phyloP scores from a whole-genome alignment of 2,113 vertebrate species.

The Oxygymnocypris stewartii region DNA sequence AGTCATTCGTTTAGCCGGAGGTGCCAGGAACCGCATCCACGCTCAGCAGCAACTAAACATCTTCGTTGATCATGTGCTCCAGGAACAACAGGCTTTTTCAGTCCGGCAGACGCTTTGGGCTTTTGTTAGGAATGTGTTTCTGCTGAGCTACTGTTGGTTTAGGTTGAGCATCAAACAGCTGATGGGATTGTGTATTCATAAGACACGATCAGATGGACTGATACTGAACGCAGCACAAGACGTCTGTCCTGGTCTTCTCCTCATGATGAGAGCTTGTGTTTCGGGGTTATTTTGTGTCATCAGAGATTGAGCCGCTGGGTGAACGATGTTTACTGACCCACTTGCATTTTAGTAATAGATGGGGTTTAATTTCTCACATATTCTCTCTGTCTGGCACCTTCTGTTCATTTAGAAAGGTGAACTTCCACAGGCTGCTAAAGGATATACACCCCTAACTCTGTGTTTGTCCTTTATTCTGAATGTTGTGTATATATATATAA shows the following conservation, averaged over 20 bases:
- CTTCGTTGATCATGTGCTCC: conserved; percentile 30
- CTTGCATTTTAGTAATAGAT: background rate
- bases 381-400: background rate
- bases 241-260: conserved; percentile 2
- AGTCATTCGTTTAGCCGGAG: conserved; percentile 42
- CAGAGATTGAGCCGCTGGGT: background rate
- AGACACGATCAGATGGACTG: conserved; percentile 12
- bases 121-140: conserved; percentile 18
- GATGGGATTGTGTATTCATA: conserved; percentile 19
- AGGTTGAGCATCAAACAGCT: conserved; percentile 29
- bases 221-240: background rate
- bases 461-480: background rate
- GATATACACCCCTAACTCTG: background rate
- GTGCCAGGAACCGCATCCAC: background rate
- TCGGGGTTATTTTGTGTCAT: background rate
- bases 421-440: background rate
- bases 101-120: background rate
- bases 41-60: conserved; percentile 22
- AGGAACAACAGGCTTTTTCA: conserved; percentile 35
- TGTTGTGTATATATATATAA: conserved; percentile 19
- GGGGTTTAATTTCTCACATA: background rate
- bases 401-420: background rate
- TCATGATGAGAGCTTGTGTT: background rate
- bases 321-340: conserved; percentile 28
- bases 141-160: conserved; percentile 17